Percentiles rank a stretch among this genome's conserved stretches.
phyloP scores from a whole-genome alignment of 2,888 invertebrate genomes.

The Nebria salina region DNA sequence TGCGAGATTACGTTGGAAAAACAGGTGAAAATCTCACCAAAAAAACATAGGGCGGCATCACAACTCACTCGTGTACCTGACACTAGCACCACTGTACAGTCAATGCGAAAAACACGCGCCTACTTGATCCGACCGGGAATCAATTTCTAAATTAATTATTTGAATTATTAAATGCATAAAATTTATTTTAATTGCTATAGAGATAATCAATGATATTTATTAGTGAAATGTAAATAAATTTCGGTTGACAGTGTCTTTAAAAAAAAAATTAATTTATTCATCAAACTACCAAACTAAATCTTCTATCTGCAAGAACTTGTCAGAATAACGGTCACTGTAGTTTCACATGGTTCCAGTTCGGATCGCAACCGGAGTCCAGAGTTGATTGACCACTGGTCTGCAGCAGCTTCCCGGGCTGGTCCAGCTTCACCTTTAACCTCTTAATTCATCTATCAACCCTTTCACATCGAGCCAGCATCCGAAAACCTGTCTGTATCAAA shows the following conservation, averaged over 20 bases:
- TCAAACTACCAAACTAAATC: not conserved
- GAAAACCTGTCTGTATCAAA: conserved; percentile 35
- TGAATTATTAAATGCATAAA: too few relatives aligned
- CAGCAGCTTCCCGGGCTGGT: conserved; percentile 16
- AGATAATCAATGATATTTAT: not conserved
- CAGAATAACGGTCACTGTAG: not conserved
- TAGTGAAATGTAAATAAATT: not conserved
- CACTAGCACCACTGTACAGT: too few relatives aligned
- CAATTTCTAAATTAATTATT: too few relatives aligned
- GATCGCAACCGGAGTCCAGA: conserved; percentile 1
- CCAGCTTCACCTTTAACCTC: conserved; percentile 23
- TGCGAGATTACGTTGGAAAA: too few relatives aligned
- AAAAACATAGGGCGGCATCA: too few relatives aligned
- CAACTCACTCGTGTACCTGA: too few relatives aligned
- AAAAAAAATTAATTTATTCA: not conserved
- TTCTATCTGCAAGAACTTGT: not conserved
- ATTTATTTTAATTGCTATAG: not conserved
- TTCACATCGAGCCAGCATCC: conserved; percentile 23
- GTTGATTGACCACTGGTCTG: conserved; percentile 27
- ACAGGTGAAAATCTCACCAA: too few relatives aligned
- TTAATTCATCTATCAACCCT: conserved; percentile 20
- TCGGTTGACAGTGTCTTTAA: not conserved
- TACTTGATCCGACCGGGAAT: too few relatives aligned
- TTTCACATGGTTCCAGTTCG: not conserved
- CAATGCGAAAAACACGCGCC: too few relatives aligned